Evolutionary conservation across 2,888 invertebrate genomes (phyloP).

Genomic region (Tipula vernalis): DNA sequence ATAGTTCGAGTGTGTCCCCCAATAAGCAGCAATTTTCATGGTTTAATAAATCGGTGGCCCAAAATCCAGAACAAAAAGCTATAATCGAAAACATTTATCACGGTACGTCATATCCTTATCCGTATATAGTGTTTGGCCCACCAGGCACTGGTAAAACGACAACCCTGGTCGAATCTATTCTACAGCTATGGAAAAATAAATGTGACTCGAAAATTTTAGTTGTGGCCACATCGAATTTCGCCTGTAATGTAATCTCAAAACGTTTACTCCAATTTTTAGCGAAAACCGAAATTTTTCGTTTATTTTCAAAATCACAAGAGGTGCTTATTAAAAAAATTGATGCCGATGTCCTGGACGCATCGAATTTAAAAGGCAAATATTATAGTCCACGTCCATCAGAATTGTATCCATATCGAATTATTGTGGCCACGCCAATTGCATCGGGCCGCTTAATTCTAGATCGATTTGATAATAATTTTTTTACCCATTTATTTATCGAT

Average conservation of each 20-base stretch:
- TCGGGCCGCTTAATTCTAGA: conserved; percentile 30
- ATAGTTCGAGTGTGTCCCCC: not conserved
- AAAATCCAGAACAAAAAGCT: conserved; percentile 46
- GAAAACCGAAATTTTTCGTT: conserved; percentile 30
- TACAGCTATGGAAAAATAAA: conserved; percentile 40
- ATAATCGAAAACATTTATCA: conserved; percentile 55
- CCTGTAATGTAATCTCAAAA: conserved; percentile 52
- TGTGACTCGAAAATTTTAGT: conserved; percentile 42
- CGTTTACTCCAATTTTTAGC: conserved; percentile 32
- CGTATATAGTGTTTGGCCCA: conserved; percentile 78
- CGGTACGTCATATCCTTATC: conserved; percentile 47
- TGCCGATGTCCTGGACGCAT: conserved; percentile 31
- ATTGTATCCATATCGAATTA: conserved; percentile 42
- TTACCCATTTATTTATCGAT: conserved; percentile 60
- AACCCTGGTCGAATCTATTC: conserved; percentile 55
- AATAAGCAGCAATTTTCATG: conserved; percentile 12
- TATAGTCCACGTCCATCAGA: conserved; percentile 36
- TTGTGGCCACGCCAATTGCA: conserved; percentile 49
- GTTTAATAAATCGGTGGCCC: conserved; percentile 30
- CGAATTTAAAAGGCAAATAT: conserved; percentile 30
- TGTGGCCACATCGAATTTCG: conserved; percentile 57
- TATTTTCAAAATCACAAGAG: conserved; percentile 34
- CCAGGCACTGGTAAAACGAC: conserved; percentile 64
- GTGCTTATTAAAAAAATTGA: conserved; percentile 29
- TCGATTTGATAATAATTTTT: conserved; percentile 23